Evolutionary conservation across 2,113 vertebrate genomes (phyloP).

Genomic region (Circaetus gallicus): DNA sequence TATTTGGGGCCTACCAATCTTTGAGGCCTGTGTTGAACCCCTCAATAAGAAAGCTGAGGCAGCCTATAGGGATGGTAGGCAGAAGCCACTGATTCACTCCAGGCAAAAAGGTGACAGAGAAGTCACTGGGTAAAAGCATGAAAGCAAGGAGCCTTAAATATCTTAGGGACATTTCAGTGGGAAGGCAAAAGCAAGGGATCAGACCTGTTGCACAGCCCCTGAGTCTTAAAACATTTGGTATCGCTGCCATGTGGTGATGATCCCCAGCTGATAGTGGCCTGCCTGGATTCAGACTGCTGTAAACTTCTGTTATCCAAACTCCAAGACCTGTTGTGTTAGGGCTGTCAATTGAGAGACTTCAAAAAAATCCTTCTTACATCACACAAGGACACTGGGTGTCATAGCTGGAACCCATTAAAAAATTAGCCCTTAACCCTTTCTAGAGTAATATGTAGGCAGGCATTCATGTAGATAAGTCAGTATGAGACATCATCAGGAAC

Average conservation of each 20-base stretch:
- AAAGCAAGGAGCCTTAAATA: background rate
- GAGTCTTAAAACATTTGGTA: background rate
- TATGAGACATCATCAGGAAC: background rate
- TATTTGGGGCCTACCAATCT: background rate
- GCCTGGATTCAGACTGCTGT: background rate
- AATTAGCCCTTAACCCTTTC: background rate
- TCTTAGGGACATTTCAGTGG: background rate
- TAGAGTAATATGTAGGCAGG: background rate
- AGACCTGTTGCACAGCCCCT: background rate
- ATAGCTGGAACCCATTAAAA: background rate
- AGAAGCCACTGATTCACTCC: background rate
- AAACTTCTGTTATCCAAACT: background rate
- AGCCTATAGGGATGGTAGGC: background rate
- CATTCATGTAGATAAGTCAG: background rate
- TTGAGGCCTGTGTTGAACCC: background rate
- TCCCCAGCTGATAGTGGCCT: background rate
- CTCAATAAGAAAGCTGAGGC: background rate
- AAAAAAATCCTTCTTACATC: background rate
- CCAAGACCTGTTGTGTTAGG: background rate
- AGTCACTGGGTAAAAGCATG: background rate
- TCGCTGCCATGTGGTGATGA: fast-evolving
- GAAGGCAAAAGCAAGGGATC: background rate
- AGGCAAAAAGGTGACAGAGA: background rate
- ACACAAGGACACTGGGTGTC: background rate
- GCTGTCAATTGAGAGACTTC: background rate